Conservation (phyloP, 2,888 invertebrate genomes). For the Melanostoma mellinum region DNA sequence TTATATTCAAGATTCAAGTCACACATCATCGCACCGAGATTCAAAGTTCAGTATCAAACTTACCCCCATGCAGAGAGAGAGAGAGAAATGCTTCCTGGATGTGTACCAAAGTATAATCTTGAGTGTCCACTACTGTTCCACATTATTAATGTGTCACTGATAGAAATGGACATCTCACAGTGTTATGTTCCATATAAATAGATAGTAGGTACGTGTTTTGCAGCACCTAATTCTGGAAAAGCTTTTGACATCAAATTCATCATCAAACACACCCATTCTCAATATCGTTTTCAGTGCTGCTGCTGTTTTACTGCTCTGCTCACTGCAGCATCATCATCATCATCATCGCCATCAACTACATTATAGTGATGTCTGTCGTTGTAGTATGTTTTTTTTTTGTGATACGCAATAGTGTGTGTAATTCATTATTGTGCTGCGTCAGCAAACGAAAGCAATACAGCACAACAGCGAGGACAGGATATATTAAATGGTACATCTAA, state of each 20-base stretch:
- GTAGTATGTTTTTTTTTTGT: not conserved
- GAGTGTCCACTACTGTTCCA: constrained; percentile 39
- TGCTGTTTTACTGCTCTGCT: not conserved
- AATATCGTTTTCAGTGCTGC: constrained; percentile 30
- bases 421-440: constrained; percentile 65
- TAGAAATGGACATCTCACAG: constrained; percentile 50
- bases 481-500: constrained; percentile 39
- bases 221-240: constrained; percentile 45
- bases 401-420: constrained; percentile 41
- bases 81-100: not conserved
- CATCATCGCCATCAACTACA: constrained; percentile 39
- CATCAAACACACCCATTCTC: constrained; percentile 40
- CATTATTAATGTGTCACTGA: constrained; percentile 65
- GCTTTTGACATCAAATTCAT: constrained; percentile 65
- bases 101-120: constrained; percentile 38
- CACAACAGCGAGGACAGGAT: constrained; percentile 26
- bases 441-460: constrained; percentile 57
- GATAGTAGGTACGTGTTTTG: constrained; percentile 41
- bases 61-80: not conserved
- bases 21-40: constrained; percentile 34
- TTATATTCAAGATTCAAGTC: constrained; percentile 25
- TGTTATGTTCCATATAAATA: not conserved
- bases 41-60: constrained; percentile 12
- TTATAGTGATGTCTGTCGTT: constrained; percentile 19
- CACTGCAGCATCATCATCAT: constrained; percentile 38